phyloP scores from a whole-genome alignment of 2,113 vertebrate genomes.

The Zosterops pallidus region DNA sequence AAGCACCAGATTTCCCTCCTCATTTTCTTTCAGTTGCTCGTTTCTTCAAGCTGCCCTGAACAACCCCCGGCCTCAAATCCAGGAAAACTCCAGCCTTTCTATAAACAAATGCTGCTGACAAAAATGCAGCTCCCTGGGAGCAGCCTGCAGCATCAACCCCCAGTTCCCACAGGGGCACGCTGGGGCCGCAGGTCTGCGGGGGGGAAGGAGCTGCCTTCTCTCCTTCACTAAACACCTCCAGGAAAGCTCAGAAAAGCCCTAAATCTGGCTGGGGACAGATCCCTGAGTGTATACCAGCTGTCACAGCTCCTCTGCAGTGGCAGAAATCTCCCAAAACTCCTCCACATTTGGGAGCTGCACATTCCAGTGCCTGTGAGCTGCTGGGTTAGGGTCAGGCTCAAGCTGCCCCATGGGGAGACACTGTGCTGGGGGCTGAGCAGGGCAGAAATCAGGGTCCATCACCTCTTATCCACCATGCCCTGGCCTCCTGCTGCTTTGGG shows the following conservation, averaged over 20 bases:
- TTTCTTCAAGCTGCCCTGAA: background rate
- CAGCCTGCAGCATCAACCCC: background rate
- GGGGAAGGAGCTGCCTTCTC: background rate
- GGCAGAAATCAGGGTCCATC: background rate
- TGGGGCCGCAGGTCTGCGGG: background rate
- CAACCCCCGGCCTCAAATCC: background rate
- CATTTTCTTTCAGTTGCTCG: rapidly evolving
- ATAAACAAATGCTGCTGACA: background rate
- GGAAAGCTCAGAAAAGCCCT: background rate
- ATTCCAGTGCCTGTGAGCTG: rapidly evolving
- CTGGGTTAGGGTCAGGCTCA: background rate
- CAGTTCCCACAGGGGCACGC: background rate
- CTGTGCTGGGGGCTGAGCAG: rapidly evolving
- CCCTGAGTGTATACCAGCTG: background rate
- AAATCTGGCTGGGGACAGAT: background rate
- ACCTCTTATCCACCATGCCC: background rate
- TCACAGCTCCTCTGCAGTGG: background rate
- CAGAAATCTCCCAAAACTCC: background rate
- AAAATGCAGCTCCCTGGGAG: background rate
- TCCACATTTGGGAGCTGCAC: rapidly evolving
- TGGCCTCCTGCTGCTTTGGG: background rate
- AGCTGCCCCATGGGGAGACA: background rate
- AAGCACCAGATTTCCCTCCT: background rate
- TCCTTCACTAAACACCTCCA: rapidly evolving
- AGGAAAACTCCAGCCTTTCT: background rate